A percentile compares a stretch with the other conserved stretches of the same genome.
Evolutionary conservation across 1,140 invertebrate genomes (phyloP).

Genomic region (Hermatobates lingyangjiaoensis): DNA sequence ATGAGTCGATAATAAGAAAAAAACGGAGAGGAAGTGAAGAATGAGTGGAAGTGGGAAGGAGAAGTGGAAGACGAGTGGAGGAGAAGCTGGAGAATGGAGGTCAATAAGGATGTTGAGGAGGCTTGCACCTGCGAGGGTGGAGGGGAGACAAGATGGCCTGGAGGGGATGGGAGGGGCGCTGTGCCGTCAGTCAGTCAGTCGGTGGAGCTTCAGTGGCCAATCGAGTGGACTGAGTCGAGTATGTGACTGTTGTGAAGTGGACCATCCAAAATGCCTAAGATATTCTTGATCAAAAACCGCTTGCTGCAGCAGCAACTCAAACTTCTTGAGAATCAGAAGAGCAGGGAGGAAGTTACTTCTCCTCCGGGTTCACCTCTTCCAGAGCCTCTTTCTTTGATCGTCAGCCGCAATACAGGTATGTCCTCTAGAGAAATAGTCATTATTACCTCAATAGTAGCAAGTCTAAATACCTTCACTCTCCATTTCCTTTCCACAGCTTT

Average conservation of each 20-base stretch:
- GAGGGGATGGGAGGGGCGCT: not conserved
- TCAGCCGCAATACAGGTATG: conserved; percentile 15
- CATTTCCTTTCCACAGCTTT: too few species aligned
- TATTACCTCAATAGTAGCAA: too few species aligned
- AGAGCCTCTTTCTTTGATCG: conserved; percentile 34
- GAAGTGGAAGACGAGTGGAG: not conserved
- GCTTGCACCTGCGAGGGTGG: not conserved
- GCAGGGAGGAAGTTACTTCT: conserved; percentile 7
- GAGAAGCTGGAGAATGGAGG: not conserved
- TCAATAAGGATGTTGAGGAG: not conserved
- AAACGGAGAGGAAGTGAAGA: too few species aligned
- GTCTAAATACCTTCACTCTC: too few species aligned
- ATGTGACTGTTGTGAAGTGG: not conserved
- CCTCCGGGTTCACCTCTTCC: conserved; percentile 21
- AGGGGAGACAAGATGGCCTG: not conserved
- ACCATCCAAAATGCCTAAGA: conserved; percentile 52
- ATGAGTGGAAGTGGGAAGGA: not conserved
- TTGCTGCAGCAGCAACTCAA: conserved; percentile 71
- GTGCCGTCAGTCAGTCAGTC: not conserved
- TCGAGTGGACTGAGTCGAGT: not conserved
- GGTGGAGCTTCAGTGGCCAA: not conserved
- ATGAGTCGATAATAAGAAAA: too few species aligned
- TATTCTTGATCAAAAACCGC: conserved; percentile 71
- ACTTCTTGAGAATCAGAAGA: conserved; percentile 54
- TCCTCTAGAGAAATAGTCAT: too few species aligned